Percentiles rank a stretch among this genome's conserved stretches.
These are phyloP conservation scores for Acanthosepion esculentum DNA, from an alignment of 2,888 invertebrate genomes.

Conservation along the genomic window DNA sequence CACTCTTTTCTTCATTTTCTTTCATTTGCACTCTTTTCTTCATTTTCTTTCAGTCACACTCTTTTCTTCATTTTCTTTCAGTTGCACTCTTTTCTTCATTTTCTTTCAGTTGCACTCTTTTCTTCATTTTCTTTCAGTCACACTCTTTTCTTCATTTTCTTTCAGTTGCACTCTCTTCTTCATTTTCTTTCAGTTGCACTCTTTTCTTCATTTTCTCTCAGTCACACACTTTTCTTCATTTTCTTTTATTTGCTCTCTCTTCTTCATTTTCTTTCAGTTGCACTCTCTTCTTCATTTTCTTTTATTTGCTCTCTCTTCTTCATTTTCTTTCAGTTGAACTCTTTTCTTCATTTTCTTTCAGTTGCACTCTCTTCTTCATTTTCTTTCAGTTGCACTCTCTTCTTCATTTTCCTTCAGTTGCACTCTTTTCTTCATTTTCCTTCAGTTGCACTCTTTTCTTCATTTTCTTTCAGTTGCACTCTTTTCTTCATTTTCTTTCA, in stretches of 20 bases:
- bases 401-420: not conserved
- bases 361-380: no score
- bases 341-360: not conserved
- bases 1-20: not conserved
- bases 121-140: not conserved
- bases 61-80: no score
- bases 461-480: not conserved
- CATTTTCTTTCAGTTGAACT: no score
- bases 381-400: no score
- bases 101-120: not conserved
- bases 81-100: no score
- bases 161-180: no score
- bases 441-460: not conserved
- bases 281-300: no score
- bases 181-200: not conserved
- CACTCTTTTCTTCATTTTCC: not conserved
- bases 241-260: not conserved
- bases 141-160: no score
- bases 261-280: not conserved
- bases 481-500: not conserved
- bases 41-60: rapidly evolving
- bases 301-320: no score
- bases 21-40: not conserved
- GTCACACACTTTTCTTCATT: not conserved
- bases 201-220: not conserved